These are phyloP conservation scores for Drosophila sproati DNA, from an alignment of 1,140 invertebrate genomes.

Conservation along the genomic window DNA sequence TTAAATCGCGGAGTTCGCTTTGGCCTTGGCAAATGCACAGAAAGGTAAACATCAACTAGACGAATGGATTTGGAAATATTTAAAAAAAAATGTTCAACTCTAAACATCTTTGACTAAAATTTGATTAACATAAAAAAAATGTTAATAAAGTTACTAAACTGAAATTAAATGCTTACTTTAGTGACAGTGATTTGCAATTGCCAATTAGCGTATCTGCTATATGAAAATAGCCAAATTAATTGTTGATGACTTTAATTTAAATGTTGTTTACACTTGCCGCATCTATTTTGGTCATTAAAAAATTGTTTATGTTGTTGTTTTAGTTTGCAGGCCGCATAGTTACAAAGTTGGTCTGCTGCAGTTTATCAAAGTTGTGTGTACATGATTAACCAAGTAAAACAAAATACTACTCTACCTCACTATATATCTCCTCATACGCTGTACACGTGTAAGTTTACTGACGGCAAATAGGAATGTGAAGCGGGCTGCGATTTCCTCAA, in stretches of 20 bases:
- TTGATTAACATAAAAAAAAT: too few relatives aligned
- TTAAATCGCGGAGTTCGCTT: slow-evolving; percentile 1
- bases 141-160: too few relatives aligned
- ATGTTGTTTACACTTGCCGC: slow-evolving; percentile 26
- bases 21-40: background rate
- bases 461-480: slow-evolving; percentile 45
- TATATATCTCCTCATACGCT: background rate
- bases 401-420: background rate
- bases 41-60: background rate
- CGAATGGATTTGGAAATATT: too few relatives aligned
- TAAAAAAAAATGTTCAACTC: too few relatives aligned
- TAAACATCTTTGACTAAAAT: too few relatives aligned
- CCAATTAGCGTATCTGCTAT: slow-evolving; percentile 26
- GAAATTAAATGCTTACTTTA: background rate
- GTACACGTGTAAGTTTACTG: slow-evolving; percentile 25
- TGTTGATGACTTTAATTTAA: slow-evolving; percentile 26
- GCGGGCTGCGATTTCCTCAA: slow-evolving; percentile 22
- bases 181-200: slow-evolving; percentile 21
- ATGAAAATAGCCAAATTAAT: slow-evolving; percentile 4
- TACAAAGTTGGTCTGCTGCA: slow-evolving; percentile 2
- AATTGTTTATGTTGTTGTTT: slow-evolving; percentile 38
- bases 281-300: slow-evolving; percentile 34
- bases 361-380: slow-evolving; percentile 21
- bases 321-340: background rate
- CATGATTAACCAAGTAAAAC: background rate